Evolutionary conservation across 2,888 invertebrate genomes (phyloP), one percentile per base, ranked within the genome.

Genomic region (Nephrotoma guestfalica): DNA sequence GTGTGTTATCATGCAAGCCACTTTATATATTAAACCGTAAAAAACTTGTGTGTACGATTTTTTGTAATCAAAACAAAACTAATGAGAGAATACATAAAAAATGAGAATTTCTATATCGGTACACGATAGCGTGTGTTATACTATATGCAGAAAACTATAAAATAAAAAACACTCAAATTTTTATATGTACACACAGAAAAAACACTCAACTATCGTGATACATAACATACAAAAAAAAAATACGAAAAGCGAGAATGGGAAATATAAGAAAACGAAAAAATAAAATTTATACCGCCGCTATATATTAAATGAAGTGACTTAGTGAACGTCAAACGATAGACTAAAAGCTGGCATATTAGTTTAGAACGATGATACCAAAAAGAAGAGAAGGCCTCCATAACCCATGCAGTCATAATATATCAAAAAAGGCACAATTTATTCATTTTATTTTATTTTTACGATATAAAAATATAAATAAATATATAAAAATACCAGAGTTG

Each of bases 291-390:
- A 84, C 84, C 84, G 84, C 84, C 41, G 84, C 42, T 71, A 71
- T 71, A 30, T 71, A 71, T 7, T 40, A 18, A 85, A 51, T 43
- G 86, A 51, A 86, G 43, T 86, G 51, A 86, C 86, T 86, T 86
- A 51, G 86, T 86, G 51, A 86, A 86, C 86, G 86, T 86, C 86
- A 86, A 86, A 86, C 86, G 57, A 86, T 41, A 86, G 86, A 86
- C 86, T 86, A 51, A 86, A 85, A 86, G 43, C 86, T 86, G 86
- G 86, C 86, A 86, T 86, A 57, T 86, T 86, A 51, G 51, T 86
- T 51, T 86, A 86, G 40, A 51, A 51, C 86, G 51, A 86, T 86
- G 40, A 41, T 86, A 86, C 51, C 57, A 51, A 57, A 85, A 84
- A 84, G 84, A 84, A 85, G 85, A 85, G 85, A 85, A 85, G 85